phyloP scores from a whole-genome alignment of 2,113 vertebrate species.

The Lanius ludovicianus region DNA sequence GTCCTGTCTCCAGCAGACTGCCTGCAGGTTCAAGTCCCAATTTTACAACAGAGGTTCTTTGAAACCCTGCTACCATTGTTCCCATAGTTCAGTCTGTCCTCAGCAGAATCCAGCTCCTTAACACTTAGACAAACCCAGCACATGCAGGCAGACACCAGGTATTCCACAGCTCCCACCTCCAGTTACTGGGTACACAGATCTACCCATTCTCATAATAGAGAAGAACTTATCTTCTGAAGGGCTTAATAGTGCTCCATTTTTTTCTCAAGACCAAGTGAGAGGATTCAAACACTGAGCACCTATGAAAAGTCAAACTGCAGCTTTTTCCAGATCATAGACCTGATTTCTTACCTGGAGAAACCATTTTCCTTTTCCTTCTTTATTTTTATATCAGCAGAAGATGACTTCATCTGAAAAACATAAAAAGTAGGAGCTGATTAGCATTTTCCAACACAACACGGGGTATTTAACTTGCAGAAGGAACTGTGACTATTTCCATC shows the following conservation, averaged over 20 bases:
- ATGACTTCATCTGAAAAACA: conserved; percentile 80
- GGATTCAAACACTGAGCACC: neutral
- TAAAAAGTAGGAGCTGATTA: conserved; percentile 35
- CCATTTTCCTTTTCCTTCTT: conserved; percentile 96
- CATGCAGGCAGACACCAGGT: neutral
- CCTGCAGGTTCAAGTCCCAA: neutral
- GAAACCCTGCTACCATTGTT: neutral
- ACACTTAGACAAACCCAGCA: neutral
- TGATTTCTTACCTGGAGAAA: conserved; percentile 83
- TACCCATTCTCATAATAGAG: neutral
- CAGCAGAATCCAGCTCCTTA: neutral
- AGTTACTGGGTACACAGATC: neutral
- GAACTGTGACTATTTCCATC: neutral
- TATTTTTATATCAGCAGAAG: conserved; percentile 82
- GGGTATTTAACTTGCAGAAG: neutral
- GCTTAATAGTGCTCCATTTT: neutral
- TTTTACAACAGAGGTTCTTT: neutral
- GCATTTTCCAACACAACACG: neutral
- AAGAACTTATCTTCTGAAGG: fast-evolving
- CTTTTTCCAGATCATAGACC: neutral
- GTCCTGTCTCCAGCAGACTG: neutral
- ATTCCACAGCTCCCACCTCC: neutral
- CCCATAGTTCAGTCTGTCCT: neutral
- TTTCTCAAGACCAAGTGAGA: neutral
- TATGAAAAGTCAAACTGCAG: neutral